These are phyloP conservation scores for Eriocheir sinensis DNA, from an alignment of 1,140 invertebrate genomes.

Conservation along the genomic window DNA sequence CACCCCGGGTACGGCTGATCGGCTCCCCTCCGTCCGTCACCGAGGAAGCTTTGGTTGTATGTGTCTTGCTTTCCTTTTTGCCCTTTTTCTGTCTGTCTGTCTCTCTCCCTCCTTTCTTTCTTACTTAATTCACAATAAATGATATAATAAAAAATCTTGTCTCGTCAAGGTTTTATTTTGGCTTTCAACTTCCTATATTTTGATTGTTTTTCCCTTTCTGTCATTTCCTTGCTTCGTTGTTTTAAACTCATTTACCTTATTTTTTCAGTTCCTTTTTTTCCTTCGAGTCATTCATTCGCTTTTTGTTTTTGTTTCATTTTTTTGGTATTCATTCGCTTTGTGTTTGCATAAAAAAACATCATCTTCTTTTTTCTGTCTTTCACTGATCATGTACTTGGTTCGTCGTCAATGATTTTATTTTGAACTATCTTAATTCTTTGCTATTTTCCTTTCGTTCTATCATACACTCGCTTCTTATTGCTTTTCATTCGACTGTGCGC, in stretches of 20 bases:
- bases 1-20: no score
- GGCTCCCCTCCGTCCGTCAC: no score
- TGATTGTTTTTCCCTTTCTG: background rate
- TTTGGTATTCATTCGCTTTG: no score
- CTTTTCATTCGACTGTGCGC: no score
- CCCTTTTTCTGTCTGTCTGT: background rate
- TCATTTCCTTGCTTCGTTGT: background rate
- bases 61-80: no score
- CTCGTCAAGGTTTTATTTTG: background rate
- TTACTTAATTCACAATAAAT: background rate
- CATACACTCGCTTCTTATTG: no score
- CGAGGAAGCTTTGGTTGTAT: no score
- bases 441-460: no score
- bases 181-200: background rate
- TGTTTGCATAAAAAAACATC: background rate
- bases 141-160: background rate
- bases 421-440: no score
- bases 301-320: background rate
- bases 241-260: background rate
- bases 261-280: conserved; percentile 9
- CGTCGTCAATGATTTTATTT: no score
- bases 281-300: background rate
- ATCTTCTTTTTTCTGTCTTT: background rate
- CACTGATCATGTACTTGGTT: no score
- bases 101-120: conserved; percentile 22